Evolutionary conservation across 2,888 invertebrate genomes (phyloP).

Genomic region (Lydus trimaculatus): DNA sequence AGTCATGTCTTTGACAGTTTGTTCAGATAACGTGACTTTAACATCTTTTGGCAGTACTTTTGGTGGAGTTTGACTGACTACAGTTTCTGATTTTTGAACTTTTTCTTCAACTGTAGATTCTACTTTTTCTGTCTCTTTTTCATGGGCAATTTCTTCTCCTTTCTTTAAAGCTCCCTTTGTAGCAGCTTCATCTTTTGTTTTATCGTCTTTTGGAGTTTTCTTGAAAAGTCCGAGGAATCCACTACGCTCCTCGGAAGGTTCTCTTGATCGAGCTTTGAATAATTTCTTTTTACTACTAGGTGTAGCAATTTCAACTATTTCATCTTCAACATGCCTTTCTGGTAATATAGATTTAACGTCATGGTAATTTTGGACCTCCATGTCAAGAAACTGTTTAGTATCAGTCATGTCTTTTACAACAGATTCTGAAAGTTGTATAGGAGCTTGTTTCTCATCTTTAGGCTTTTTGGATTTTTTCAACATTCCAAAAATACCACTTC

Average conservation of each 20-base stretch:
- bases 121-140: slow-evolving; percentile 7
- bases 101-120: slow-evolving; percentile 1
- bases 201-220: slow-evolving; percentile 32
- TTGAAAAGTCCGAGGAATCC: slow-evolving; percentile 36
- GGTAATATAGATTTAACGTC: slow-evolving; percentile 31
- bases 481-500: slow-evolving; percentile 21
- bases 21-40: slow-evolving; percentile 25
- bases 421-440: slow-evolving; percentile 8
- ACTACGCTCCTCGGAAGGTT: slow-evolving; percentile 25
- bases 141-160: slow-evolving; percentile 38
- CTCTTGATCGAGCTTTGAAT: slow-evolving; percentile 14
- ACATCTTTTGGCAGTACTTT: slow-evolving; percentile 13
- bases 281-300: slow-evolving; percentile 15
- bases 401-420: slow-evolving; percentile 29
- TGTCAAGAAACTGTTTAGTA: slow-evolving; percentile 33
- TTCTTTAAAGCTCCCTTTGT: slow-evolving; percentile 26
- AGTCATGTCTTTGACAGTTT: slow-evolving; percentile 34
- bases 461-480: slow-evolving; percentile 27
- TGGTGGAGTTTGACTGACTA: slow-evolving; percentile 7
- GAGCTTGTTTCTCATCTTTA: slow-evolving; percentile 12
- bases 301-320: slow-evolving; percentile 19
- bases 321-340: slow-evolving; percentile 28
- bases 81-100: background rate
- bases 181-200: slow-evolving; percentile 11
- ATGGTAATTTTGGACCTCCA: slow-evolving; percentile 37